These are phyloP conservation scores for Spinibarbus caldwelli DNA, from an alignment of 2,797 vertebrate genomes.

Conservation along the genomic window DNA sequence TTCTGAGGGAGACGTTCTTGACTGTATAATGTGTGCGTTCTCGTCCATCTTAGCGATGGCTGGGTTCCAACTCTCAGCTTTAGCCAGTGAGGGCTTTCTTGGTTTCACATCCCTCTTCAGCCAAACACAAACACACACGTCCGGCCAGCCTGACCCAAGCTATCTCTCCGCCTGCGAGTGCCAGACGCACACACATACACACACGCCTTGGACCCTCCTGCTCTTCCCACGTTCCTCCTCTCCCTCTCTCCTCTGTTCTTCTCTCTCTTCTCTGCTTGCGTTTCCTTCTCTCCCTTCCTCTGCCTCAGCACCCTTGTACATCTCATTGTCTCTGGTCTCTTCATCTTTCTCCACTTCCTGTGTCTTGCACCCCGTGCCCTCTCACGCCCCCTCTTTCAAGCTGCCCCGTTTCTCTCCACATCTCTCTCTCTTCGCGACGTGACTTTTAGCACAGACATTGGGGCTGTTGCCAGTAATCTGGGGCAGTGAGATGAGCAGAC, in stretches of 20 bases:
- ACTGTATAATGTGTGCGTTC: constrained; percentile 62
- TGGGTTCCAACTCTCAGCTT: constrained; percentile 74
- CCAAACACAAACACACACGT: constrained; percentile 88
- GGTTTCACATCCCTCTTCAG: constrained; percentile 84
- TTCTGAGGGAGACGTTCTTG: constrained; percentile 24
- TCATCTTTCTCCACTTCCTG: constrained; percentile 83
- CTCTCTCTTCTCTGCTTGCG: constrained; percentile 46
- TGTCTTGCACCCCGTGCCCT: constrained; percentile 80
- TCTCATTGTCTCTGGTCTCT: constrained; percentile 76
- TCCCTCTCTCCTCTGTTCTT: constrained; percentile 35
- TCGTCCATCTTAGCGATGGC: constrained; percentile 73
- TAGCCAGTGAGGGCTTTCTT: constrained; percentile 80
- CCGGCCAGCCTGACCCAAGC: constrained; percentile 83
- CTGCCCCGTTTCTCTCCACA: constrained; percentile 53
- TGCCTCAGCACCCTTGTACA: constrained; percentile 56
- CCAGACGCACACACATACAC: constrained; percentile 81
- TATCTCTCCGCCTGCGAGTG: constrained; percentile 81
- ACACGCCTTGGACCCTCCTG: constrained; percentile 46
- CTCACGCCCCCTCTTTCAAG: constrained; percentile 69
- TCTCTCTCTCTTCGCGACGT: constrained; percentile 77
- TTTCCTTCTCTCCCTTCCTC: constrained; percentile 53
- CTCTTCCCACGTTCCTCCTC: constrained; percentile 56
- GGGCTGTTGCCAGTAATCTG: constrained; percentile 76
- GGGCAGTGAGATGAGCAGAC: constrained; percentile 75
- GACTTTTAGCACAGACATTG: constrained; percentile 80